Base-by-base conservation (phyloP, 2,113 vertebrate species). In the Microcebus griseorufus region DNA sequence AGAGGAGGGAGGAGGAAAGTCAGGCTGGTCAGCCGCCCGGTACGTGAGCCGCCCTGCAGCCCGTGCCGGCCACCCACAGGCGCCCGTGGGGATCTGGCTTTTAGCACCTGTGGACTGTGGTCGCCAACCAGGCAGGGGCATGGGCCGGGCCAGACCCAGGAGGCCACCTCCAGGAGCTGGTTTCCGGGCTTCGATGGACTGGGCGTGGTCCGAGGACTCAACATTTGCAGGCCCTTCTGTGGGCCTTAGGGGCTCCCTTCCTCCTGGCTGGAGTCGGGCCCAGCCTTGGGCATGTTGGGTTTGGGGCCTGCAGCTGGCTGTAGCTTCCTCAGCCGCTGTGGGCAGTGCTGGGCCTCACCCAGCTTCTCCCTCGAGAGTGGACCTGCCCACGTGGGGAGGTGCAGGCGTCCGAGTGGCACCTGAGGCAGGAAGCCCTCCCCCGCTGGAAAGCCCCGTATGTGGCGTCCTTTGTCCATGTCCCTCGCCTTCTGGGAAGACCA, bases 1-100 rank as follows among this genome's bases (percentile, higher is more conserved):
- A 98, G 98, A 84, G 99, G 99, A 81, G 98, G 99, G 89, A 99
- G 98, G 93, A 99, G 99, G 82, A 99, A 99, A 98, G 99, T 99
- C 95, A 99, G 99, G 96, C 93, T 99, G 69, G 96, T 99, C 84
- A 98, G 98, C 55, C 98, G 98, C 11, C 97, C 80, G 98, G 99
- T 99, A 98, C 0, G 97, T 98, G 17, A 29, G 67, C 42, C 2
- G 0, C 6, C 32, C 65, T 73, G 1, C 18, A 45, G 17, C 34
- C n/a, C 32, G 34, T 32, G 32, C 48, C 53, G 73, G n/a, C 81
- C 42, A n/a, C 42, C 29, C 34, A 2, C 32, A 9, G 45, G 51
- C 3, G 10, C 4, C 0, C 4, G 2, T 2, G 23, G 48, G 12
- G 51, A 16, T 37, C 3, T 29, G 51, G 39, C 64, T 18, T 27